A percentile compares a stretch with the other conserved stretches of the same genome.
Evolutionary conservation across 2,888 invertebrate species (phyloP).

Genomic region (Anthophora plumipes): DNA sequence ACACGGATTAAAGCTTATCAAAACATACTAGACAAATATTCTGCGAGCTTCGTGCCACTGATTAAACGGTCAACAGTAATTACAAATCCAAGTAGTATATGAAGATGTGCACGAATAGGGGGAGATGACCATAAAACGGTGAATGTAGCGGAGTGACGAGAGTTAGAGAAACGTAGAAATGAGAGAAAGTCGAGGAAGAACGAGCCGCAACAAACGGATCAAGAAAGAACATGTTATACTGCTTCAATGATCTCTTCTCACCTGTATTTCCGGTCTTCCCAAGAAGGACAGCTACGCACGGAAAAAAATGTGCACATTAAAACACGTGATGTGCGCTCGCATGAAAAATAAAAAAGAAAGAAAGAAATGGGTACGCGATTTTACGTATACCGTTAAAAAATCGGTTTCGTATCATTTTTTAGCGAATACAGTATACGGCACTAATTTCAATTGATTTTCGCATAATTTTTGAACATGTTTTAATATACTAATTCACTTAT

Average conservation of each 20-base stretch:
- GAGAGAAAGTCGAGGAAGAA: not conserved
- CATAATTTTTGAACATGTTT: too few relatives aligned
- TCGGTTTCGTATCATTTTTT: too few relatives aligned
- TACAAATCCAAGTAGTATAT: constrained; percentile 36
- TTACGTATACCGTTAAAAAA: not conserved
- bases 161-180: not conserved
- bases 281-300: constrained; percentile 83
- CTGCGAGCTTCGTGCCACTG: constrained; percentile 32
- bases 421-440: too few relatives aligned
- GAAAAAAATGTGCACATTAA: constrained; percentile 74
- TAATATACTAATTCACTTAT: too few relatives aligned
- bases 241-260: constrained; percentile 75
- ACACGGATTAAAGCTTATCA: constrained; percentile 31
- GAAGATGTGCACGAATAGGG: constrained; percentile 20
- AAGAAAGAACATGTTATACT: constrained; percentile 14
- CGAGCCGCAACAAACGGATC: constrained; percentile 20
- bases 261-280: constrained; percentile 84
- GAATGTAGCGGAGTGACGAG: not conserved
- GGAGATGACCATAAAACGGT: not conserved
- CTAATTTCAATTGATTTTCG: too few relatives aligned
- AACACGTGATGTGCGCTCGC: constrained; percentile 49
- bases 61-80: constrained; percentile 51
- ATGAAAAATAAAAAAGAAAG: constrained; percentile 35
- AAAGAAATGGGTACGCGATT: not conserved
- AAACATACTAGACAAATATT: constrained; percentile 19